Conservation (phyloP, 2,797 vertebrate genomes). For the Pseudomugil tenellus region DNA sequence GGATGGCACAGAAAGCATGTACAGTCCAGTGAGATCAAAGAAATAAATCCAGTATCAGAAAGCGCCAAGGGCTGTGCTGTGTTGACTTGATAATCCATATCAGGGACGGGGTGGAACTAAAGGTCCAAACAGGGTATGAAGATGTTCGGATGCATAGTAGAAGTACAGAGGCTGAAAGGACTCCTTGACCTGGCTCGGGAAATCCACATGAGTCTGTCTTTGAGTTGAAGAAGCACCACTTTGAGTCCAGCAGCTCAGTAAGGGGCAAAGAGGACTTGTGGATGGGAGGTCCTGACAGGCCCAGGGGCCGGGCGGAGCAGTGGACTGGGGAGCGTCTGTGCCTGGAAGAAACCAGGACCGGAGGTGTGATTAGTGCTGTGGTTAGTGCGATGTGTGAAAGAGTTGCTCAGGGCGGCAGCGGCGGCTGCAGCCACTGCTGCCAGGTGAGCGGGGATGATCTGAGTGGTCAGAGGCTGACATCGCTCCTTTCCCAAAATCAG, state of each 20-base stretch:
- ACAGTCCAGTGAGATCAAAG: slow-evolving; percentile 32
- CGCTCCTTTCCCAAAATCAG: slow-evolving; percentile 90
- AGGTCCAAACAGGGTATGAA: slow-evolving; percentile 14
- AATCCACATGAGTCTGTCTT: slow-evolving; percentile 32
- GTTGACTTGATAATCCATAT: slow-evolving; percentile 39
- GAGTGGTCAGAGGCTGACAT: slow-evolving; percentile 85
- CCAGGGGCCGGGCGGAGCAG: slow-evolving; percentile 93
- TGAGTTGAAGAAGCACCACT: slow-evolving; percentile 21
- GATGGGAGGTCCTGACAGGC: slow-evolving; percentile 94
- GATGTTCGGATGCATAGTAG: slow-evolving; percentile 68
- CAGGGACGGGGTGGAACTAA: slow-evolving; percentile 22
- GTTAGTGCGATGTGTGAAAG: slow-evolving; percentile 88
- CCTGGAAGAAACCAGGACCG: slow-evolving; percentile 89
- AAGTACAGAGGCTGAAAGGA: slow-evolving; percentile 13
- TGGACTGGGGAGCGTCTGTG: slow-evolving; percentile 87
- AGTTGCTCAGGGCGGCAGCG: slow-evolving; percentile 85
- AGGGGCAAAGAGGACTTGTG: slow-evolving; percentile 94
- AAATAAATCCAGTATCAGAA: slow-evolving; percentile 45
- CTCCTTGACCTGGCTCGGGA: slow-evolving; percentile 28
- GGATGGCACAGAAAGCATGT: slow-evolving; percentile 39
- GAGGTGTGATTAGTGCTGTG: slow-evolving; percentile 81
- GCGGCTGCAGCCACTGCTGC: slow-evolving; percentile 88
- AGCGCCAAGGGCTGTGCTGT: not conserved
- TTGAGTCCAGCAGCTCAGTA: slow-evolving; percentile 72
- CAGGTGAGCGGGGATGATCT: slow-evolving; percentile 88